These are phyloP conservation scores for Cylindroiulus punctatus DNA, from an alignment of 2,888 invertebrate species.

Conservation along the genomic window DNA sequence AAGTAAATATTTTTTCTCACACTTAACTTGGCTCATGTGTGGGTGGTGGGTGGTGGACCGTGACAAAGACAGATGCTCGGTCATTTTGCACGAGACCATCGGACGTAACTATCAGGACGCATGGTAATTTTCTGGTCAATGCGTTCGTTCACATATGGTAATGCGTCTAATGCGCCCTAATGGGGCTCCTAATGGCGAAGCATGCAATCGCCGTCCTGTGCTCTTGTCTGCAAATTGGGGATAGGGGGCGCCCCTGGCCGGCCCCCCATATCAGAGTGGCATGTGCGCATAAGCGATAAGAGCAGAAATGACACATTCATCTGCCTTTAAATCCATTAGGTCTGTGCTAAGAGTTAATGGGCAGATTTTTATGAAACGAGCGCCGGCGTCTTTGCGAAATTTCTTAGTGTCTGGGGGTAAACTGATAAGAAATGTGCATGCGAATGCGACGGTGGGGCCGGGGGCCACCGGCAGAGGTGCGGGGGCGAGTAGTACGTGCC, in stretches of 20 bases:
- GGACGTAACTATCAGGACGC: neutral
- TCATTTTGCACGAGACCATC: neutral
- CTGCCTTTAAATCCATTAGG: constrained; percentile 54
- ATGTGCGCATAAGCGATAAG: constrained; percentile 52
- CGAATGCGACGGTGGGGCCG: neutral
- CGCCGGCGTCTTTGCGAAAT: constrained; percentile 46
- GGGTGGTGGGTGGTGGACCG: neutral
- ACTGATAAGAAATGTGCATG: constrained; percentile 54
- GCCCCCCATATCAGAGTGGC: constrained; percentile 29
- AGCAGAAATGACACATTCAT: constrained; percentile 54
- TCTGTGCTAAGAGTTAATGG: constrained; percentile 54
- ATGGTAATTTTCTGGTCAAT: constrained; percentile 17
- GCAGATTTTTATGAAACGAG: constrained; percentile 54
- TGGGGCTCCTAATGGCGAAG: constrained; percentile 34
- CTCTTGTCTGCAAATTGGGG: constrained; percentile 31
- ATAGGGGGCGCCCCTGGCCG: constrained; percentile 21
- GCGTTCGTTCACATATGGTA: constrained; percentile 30
- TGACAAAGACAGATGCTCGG: neutral
- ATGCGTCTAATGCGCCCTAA: neutral
- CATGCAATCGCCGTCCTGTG: neutral
- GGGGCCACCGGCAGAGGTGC: neutral
- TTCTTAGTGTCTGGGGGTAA: constrained; percentile 54
- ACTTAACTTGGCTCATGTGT: too few relatives aligned
- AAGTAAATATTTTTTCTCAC: too few relatives aligned
- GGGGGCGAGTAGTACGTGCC: constrained; percentile 30